These are phyloP conservation scores for Dissostichus mawsoni DNA, from an alignment of 2,113 vertebrate species.

Conservation along the genomic window DNA sequence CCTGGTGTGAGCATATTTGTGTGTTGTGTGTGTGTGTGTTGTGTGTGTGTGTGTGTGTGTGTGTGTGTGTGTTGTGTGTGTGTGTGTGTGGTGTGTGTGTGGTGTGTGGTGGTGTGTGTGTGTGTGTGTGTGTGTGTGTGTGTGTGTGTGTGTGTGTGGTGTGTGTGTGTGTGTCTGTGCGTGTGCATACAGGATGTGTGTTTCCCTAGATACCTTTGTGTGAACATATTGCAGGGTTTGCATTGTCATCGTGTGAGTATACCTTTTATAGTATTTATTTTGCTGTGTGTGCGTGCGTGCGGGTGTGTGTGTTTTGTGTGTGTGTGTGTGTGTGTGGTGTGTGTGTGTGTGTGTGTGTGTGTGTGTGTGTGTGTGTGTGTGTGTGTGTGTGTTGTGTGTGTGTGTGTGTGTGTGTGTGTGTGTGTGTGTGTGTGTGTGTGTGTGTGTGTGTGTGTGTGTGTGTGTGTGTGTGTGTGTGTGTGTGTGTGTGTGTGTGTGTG, in stretches of 20 bases:
- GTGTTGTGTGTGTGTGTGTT: conserved; percentile 31
- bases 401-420: not conserved
- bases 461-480: conserved; percentile 1
- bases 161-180: conserved; percentile 24
- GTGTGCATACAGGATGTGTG: not conserved
- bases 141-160: conserved; percentile 16
- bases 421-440: conserved; percentile 23
- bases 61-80: conserved; percentile 27
- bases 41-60: conserved; percentile 32
- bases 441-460: conserved; percentile 13
- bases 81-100: conserved; percentile 27
- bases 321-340: not conserved
- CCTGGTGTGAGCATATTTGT: conserved; percentile 15
- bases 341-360: conserved; percentile 22
- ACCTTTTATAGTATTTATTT: conserved; percentile 14
- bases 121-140: conserved; percentile 9
- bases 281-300: conserved; percentile 22
- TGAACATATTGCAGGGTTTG: conserved; percentile 48
- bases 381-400: conserved; percentile 22
- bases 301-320: conserved; percentile 12
- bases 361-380: not conserved
- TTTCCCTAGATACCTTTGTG: conserved; percentile 25
- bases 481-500: conserved; percentile 17
- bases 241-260: conserved; percentile 48
- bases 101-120: conserved; percentile 11